Base-by-base conservation (phyloP, 2,888 invertebrate genomes). In the Rhopalosiphum nymphaeae region DNA sequence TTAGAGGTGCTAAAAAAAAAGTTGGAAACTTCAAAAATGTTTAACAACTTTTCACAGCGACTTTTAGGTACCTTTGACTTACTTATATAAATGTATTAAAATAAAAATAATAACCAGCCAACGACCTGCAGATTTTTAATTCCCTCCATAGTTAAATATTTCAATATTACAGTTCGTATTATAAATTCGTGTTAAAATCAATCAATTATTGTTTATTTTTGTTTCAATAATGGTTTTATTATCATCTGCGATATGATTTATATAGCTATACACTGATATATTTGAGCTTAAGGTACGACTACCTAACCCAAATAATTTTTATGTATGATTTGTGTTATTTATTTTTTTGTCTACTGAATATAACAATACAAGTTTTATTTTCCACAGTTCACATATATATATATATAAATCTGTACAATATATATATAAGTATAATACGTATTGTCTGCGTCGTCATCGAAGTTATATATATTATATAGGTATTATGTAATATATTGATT, bases 401-500 rank as follows among this genome's bases (percentile, higher is more conserved):
- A 67, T n/a, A n/a, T 36, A 36, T 5, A 67, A 4, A 67, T 42
- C 3, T 21, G 36, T 25, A 78, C 36, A 78, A 21, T 7, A 78
- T 9, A 78, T 9, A 21, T n/a, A 36, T n/a, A 29, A 0, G 5
- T 67, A 67, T 67, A 67, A n/a, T 78, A 36, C 36, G 2, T 78
- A 78, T 78, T 78, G 78, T 36, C 78, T 78, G 78, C 78, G 78
- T 9, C 78, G 21, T 78, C 36, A 78, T 78, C 78, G 36, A 36
- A 78, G 78, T 36, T 36, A 36, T 21, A 36, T 9, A 78, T 4
- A 26, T 36, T 36, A 78, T 16, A 36, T 36, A 36, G 36, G 36
- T 21, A 78, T 78, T 78, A 78, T 78, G 78, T 78, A 78, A 78
- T 36, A 21, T 78, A 78, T 78, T 78, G 78, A 78, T 78, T 78